phyloP scores from a whole-genome alignment of 2,113 vertebrate species.

The Saccopteryx leptura region DNA sequence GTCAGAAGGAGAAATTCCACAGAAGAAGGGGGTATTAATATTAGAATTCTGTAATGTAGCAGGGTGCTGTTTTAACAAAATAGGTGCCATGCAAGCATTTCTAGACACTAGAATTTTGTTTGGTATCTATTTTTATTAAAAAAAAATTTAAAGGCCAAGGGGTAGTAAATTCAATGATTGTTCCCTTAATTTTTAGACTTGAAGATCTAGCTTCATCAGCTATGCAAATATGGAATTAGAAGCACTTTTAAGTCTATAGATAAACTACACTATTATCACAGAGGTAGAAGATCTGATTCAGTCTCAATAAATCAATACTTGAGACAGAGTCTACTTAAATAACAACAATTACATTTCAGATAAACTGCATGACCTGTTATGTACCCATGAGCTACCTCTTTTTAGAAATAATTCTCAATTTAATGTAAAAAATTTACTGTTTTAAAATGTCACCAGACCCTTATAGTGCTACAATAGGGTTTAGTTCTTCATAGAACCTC shows the following conservation, averaged over 20 bases:
- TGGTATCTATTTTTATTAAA: background rate
- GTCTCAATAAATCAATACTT: background rate
- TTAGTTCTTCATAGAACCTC: slow-evolving; percentile 47
- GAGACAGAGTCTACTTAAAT: background rate
- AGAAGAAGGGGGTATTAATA: background rate
- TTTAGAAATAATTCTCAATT: slow-evolving; percentile 64
- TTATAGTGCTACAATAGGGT: background rate
- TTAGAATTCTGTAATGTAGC: background rate
- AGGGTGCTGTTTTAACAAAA: background rate
- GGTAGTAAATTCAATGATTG: slow-evolving; percentile 23
- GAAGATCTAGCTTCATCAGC: background rate
- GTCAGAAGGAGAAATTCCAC: background rate
- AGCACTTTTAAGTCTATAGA: background rate
- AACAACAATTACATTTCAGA: slow-evolving; percentile 10
- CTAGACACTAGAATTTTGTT: background rate
- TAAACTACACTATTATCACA: background rate
- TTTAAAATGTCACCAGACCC: slow-evolving; percentile 55
- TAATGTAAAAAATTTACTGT: slow-evolving; percentile 44
- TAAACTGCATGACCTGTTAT: background rate
- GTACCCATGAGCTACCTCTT: background rate
- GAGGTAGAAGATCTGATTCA: background rate
- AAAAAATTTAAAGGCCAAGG: background rate
- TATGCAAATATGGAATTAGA: background rate
- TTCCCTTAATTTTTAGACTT: background rate
- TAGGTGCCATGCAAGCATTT: background rate